Conservation (phyloP, 92 coral and sea anemone species). For the Scolanthus callimorphus region DNA sequence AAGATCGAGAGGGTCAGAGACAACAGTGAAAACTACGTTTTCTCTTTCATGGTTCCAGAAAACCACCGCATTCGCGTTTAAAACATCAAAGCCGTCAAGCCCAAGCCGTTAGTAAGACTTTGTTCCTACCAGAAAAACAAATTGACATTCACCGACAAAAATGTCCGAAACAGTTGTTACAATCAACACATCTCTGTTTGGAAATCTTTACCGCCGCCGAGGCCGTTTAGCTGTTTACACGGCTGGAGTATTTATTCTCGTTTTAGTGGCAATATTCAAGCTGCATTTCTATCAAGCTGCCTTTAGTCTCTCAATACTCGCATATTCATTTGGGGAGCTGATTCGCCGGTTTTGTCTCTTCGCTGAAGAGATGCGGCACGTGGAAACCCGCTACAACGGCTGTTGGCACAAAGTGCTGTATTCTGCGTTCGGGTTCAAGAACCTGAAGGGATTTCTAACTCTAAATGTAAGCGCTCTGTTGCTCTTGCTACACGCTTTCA, state of each 20-base stretch:
- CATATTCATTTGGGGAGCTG: conserved; percentile 63
- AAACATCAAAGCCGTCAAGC: too few relatives aligned
- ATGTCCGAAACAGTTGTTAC: too few relatives aligned
- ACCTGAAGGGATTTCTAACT: not conserved
- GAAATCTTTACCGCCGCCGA: not conserved
- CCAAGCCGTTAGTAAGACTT: too few relatives aligned
- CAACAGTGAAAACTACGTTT: too few relatives aligned
- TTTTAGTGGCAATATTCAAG: not conserved
- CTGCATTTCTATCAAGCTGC: conserved; percentile 1
- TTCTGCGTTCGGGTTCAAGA: conserved; percentile 17
- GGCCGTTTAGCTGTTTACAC: not conserved
- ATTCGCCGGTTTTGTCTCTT: conserved; percentile 60
- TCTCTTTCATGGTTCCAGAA: too few relatives aligned
- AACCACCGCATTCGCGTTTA: too few relatives aligned
- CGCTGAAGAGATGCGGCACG: conserved; percentile 67
- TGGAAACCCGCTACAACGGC: conserved; percentile 59
- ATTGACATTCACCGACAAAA: too few relatives aligned
- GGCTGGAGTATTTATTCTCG: not conserved
- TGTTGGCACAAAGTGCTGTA: conserved; percentile 36
- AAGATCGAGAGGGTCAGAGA: not conserved
- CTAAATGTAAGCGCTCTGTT: not conserved
- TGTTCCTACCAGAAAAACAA: too few relatives aligned
- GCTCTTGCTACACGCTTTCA: not conserved
- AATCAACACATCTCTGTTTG: too few relatives aligned
- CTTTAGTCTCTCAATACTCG: conserved; percentile 42